phyloP scores from a whole-genome alignment of 1,140 invertebrate genomes.

The Saccostrea cuccullata region DNA sequence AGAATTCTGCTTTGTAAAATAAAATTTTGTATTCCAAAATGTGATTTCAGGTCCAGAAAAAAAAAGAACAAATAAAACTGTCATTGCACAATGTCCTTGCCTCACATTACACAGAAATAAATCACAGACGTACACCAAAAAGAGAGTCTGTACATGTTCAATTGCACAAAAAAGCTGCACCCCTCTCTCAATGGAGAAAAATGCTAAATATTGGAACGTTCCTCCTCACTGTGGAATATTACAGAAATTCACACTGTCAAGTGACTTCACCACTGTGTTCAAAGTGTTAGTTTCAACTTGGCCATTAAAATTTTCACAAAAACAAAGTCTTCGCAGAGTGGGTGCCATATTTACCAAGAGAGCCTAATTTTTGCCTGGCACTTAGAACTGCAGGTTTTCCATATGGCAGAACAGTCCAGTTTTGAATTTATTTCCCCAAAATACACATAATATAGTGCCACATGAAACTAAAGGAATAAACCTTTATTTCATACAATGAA shows the following conservation, averaged over 20 bases:
- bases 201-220: background rate
- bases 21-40: too few relatives aligned
- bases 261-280: background rate
- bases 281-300: background rate
- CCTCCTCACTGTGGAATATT: background rate
- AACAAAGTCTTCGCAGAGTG: background rate
- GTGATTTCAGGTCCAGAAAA: too few relatives aligned
- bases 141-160: conserved; percentile 18
- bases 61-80: background rate
- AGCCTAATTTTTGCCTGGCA: too few relatives aligned
- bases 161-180: conserved; percentile 26
- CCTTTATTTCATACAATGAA: background rate
- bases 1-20: too few relatives aligned
- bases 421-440: background rate
- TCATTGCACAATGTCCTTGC: conserved; percentile 25
- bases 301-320: background rate
- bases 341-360: background rate
- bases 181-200: background rate
- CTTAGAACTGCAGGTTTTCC: too few relatives aligned
- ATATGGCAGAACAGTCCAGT: background rate
- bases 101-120: background rate
- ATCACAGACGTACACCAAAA: conserved; percentile 7
- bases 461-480: background rate
- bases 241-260: background rate
- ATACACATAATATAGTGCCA: background rate